Evolutionary conservation across 1,140 invertebrate species (phyloP).

Genomic region (Zaprionus lachaisei): DNA sequence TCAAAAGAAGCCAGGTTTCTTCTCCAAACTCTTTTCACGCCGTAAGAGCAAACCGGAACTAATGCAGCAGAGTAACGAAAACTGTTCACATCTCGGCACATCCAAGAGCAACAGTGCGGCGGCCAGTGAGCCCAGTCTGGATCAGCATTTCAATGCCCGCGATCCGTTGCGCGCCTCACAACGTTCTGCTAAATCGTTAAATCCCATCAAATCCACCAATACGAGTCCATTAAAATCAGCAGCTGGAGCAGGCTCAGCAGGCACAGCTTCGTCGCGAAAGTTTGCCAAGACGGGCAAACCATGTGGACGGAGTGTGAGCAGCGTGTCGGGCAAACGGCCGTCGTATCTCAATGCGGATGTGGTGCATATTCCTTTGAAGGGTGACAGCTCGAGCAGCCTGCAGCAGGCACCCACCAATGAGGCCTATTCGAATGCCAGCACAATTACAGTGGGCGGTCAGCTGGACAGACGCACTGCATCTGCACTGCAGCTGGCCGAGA

Average conservation of each 20-base stretch:
- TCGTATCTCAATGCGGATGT: conserved; percentile 83
- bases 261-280: conserved; percentile 28
- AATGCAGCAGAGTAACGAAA: conserved; percentile 48
- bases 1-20: conserved; percentile 87
- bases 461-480: conserved; percentile 81
- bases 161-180: conserved; percentile 72
- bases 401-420: conserved; percentile 61
- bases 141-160: conserved; percentile 55
- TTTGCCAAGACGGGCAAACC: conserved; percentile 80
- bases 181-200: conserved; percentile 57
- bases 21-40: conserved; percentile 88
- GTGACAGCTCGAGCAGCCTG: conserved; percentile 83
- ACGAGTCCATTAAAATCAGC: conserved; percentile 52
- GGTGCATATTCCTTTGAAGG: conserved; percentile 87
- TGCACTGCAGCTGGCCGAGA: conserved; percentile 81
- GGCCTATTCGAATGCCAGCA: conserved; percentile 77
- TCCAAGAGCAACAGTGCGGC: conserved; percentile 53
- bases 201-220: conserved; percentile 37
- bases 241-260: background rate
- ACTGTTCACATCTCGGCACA: conserved; percentile 21
- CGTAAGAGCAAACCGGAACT: conserved; percentile 84
- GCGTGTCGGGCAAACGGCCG: conserved; percentile 86
- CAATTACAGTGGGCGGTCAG: conserved; percentile 69
- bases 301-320: conserved; percentile 86
- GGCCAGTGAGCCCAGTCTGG: conserved; percentile 68